These are phyloP conservation scores for Ophonus ardosiacus DNA, from an alignment of 2,888 invertebrate species.

Conservation along the genomic window DNA sequence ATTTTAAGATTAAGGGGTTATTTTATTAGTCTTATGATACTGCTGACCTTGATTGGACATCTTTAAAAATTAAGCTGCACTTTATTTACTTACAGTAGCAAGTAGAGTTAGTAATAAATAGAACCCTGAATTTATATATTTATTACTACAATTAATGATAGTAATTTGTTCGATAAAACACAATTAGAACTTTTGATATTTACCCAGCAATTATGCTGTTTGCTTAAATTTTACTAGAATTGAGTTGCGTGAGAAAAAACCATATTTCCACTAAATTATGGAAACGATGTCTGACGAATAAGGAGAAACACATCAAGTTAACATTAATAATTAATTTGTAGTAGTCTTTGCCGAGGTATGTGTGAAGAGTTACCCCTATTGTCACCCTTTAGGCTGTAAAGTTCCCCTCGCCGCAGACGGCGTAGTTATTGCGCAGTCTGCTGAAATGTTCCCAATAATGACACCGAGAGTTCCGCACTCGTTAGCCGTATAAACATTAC, in stretches of 20 bases:
- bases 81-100: background rate
- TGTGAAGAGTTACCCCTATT: background rate
- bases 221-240: background rate
- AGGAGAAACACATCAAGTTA: background rate
- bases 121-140: background rate
- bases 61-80: background rate
- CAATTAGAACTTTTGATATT: background rate
- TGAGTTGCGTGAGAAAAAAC: background rate
- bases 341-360: background rate
- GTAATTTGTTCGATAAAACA: background rate
- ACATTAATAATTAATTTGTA: background rate
- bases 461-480: constrained; percentile 11
- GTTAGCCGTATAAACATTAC: constrained; percentile 37
- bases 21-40: no score
- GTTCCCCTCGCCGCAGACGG: background rate
- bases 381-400: background rate
- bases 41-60: no score
- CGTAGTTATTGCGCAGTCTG: background rate
- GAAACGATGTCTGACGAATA: background rate
- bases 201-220: background rate
- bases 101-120: background rate
- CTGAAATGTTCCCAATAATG: background rate
- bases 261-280: background rate
- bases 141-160: background rate
- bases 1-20: no score